These are phyloP conservation scores for Hemiprocne comata DNA, from an alignment of 2,113 vertebrate species.

Conservation along the genomic window DNA sequence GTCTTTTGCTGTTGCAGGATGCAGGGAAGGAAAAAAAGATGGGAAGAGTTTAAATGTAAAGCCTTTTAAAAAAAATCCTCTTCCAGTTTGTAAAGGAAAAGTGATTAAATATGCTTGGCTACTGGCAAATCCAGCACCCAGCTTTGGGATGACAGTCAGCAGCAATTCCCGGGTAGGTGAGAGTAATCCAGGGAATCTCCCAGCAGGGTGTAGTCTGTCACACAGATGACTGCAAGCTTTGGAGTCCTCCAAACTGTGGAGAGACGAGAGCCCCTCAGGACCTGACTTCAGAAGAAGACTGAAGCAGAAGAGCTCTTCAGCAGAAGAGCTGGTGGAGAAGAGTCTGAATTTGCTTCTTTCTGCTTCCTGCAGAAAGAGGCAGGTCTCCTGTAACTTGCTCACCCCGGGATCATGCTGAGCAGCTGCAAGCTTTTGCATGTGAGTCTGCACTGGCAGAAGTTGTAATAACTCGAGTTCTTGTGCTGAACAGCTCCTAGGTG, in stretches of 20 bases:
- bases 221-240: not conserved
- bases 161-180: not conserved
- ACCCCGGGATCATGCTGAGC: not conserved
- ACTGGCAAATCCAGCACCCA: not conserved
- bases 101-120: not conserved
- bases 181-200: not conserved
- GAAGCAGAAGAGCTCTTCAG: not conserved
- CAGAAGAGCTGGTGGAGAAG: not conserved
- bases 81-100: not conserved
- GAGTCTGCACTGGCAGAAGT: conserved; percentile 36
- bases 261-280: not conserved
- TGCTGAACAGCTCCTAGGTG: conserved; percentile 48
- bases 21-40: not conserved
- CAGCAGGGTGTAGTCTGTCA: not conserved
- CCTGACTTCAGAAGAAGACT: not conserved
- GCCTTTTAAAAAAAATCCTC: not conserved
- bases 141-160: not conserved
- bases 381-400: not conserved
- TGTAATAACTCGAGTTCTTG: conserved; percentile 3
- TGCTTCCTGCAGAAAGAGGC: not conserved
- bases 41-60: not conserved
- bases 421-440: conserved; percentile 50
- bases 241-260: not conserved
- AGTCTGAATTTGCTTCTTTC: not conserved
- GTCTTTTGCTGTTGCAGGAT: not conserved